Conservation (phyloP, 2,113 vertebrate genomes). For the Solea senegalensis region DNA sequence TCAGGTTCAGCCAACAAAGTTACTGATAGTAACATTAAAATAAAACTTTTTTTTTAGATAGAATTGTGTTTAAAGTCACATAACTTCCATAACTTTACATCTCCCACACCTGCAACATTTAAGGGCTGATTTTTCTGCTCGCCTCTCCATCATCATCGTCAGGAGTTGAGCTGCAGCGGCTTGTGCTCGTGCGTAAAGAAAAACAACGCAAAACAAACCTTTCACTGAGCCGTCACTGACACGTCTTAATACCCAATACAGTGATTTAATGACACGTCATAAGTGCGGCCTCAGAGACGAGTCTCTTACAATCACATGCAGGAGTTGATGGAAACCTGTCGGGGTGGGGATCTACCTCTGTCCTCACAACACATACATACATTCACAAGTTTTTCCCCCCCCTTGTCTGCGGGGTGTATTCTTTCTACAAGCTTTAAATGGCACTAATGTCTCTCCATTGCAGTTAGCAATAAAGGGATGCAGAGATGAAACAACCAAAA, state of each 20-base stretch:
- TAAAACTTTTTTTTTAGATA: no score
- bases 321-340: slow-evolving; percentile 68
- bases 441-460: neutral
- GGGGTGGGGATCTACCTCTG: slow-evolving; percentile 35
- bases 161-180: neutral
- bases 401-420: slow-evolving; percentile 27
- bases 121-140: neutral
- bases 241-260: slow-evolving; percentile 60
- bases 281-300: slow-evolving; percentile 40
- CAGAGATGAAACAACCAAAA: neutral
- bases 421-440: neutral
- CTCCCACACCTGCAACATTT: slow-evolving; percentile 1
- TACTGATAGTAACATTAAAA: no score
- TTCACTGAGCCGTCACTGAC: slow-evolving; percentile 68
- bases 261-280: slow-evolving; percentile 66
- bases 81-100: neutral
- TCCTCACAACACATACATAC: slow-evolving; percentile 32
- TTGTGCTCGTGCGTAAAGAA: slow-evolving; percentile 29
- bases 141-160: neutral
- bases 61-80: no score
- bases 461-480: neutral
- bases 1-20: no score
- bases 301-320: slow-evolving; percentile 51
- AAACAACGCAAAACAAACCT: slow-evolving; percentile 62
- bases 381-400: slow-evolving; percentile 37